phyloP scores from a whole-genome alignment of 2,888 invertebrate species.

The Fragum whitleyi region DNA sequence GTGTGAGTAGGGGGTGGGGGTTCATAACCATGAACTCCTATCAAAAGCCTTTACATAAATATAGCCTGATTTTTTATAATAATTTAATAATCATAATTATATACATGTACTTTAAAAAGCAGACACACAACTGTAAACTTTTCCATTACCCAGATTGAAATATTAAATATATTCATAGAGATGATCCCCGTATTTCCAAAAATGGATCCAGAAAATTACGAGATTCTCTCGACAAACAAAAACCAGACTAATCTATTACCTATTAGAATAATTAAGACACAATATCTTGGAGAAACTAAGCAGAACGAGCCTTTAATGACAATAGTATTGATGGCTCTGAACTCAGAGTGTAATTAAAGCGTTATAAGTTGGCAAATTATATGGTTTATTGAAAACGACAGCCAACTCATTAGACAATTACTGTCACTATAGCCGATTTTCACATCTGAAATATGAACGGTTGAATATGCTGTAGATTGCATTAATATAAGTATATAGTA shows the following conservation, averaged over 20 bases:
- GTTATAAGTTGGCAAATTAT: slow-evolving; percentile 14
- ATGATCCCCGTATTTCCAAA: neutral
- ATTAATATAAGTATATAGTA: too few relatives aligned
- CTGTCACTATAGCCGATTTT: neutral
- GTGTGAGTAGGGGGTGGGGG: too few relatives aligned
- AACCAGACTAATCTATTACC: slow-evolving; percentile 26
- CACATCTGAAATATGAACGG: too few relatives aligned
- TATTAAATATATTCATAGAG: neutral
- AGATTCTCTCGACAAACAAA: slow-evolving; percentile 3
- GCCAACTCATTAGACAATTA: slow-evolving; percentile 10
- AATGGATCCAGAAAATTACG: slow-evolving; percentile 3
- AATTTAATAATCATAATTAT: too few relatives aligned
- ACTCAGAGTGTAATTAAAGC: slow-evolving; percentile 11
- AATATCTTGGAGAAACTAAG: slow-evolving; percentile 10
- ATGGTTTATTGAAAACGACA: slow-evolving; percentile 9
- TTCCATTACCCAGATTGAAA: too few relatives aligned
- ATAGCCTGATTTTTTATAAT: too few relatives aligned
- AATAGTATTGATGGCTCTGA: neutral
- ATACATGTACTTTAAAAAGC: too few relatives aligned
- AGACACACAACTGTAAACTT: too few relatives aligned
- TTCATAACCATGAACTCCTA: too few relatives aligned
- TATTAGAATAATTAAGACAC: slow-evolving; percentile 27
- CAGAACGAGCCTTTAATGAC: slow-evolving; percentile 20
- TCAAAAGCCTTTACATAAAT: too few relatives aligned
- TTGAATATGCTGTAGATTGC: too few relatives aligned